Evolutionary conservation across 2,113 vertebrate species (phyloP), one percentile per base, ranked within the genome.

Genomic region (Malurus alboscapulatus): DNA sequence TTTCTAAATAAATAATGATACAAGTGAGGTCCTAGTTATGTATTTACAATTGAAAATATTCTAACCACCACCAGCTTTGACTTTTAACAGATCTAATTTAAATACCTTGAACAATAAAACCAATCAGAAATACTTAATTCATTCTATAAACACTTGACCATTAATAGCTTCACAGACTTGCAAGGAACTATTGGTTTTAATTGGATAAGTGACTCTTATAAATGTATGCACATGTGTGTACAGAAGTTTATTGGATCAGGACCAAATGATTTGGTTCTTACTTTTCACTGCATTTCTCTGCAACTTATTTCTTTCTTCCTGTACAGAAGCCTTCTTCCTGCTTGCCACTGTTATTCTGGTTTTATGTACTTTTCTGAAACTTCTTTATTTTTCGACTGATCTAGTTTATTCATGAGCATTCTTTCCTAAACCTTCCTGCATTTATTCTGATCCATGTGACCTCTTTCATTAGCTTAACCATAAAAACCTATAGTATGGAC

Each of bases 1-100:
- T 98, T 97, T 99, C 99, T 99, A 96, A 93, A 95, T 58, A 95
- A 77, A 94, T 73, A 95, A 88, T 58, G 80, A 68, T 8, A 61
- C 47, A 54, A 96, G 57, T 79, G 32, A 95, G 42, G 40, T 51
- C 22, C 13, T 66, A 77, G 78, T 88, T 88, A 86, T 6, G 24
- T 54, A 91, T 78, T 91, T 84, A 66, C 61, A 77, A 91, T 40
- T 92, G 67, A 78, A 95, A 96, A 84, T 81, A 68, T 71, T 93
- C 36, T 44, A 88, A 42, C 5, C 15, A 68, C 26, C 10, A 91
- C 44, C 30, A 91, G 12, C 55, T 76, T 88, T 61, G 12, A 88
- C 12, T 75, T 93, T 76, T 76, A 87, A 89, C 27, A 83, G 75
- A 62, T 66, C 30, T 34, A 83, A 69, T 53, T 58, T 79, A 66